phyloP scores from a whole-genome alignment of 1,140 invertebrate species.

The Kradibia gibbosae region DNA sequence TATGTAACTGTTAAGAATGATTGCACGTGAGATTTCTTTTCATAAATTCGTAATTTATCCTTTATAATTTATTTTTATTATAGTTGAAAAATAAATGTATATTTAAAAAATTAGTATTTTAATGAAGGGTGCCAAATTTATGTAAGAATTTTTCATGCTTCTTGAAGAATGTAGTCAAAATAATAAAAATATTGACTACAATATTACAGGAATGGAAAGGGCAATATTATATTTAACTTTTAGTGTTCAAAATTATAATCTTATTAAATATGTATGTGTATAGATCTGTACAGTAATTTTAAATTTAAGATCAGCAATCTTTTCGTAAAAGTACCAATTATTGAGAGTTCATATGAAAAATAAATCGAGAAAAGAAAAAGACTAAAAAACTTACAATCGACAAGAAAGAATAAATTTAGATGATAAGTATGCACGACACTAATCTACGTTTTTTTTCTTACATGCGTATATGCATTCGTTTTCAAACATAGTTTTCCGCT shows the following conservation, averaged over 20 bases:
- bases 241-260: not conserved
- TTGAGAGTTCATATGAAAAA: not conserved
- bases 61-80: too few relatives aligned
- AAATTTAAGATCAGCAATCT: not conserved
- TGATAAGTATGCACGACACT: not conserved
- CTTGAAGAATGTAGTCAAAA: not conserved
- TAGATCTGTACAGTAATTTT: not conserved
- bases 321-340: not conserved
- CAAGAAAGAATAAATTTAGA: conserved; percentile 22
- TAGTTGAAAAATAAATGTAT: not conserved
- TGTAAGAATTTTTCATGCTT: not conserved
- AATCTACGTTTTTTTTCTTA: not conserved
- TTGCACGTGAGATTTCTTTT: too few relatives aligned
- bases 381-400: not conserved
- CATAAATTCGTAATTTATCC: too few relatives aligned
- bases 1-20: too few relatives aligned
- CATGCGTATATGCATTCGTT: not conserved
- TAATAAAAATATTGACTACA: not conserved
- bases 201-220: not conserved
- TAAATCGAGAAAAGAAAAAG: not conserved
- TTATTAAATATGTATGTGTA: not conserved
- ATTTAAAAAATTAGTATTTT: not conserved
- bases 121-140: not conserved
- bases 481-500: not conserved
- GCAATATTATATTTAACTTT: not conserved